Base-by-base conservation (phyloP, 1,140 invertebrate genomes). In the Pararge aegeria region DNA sequence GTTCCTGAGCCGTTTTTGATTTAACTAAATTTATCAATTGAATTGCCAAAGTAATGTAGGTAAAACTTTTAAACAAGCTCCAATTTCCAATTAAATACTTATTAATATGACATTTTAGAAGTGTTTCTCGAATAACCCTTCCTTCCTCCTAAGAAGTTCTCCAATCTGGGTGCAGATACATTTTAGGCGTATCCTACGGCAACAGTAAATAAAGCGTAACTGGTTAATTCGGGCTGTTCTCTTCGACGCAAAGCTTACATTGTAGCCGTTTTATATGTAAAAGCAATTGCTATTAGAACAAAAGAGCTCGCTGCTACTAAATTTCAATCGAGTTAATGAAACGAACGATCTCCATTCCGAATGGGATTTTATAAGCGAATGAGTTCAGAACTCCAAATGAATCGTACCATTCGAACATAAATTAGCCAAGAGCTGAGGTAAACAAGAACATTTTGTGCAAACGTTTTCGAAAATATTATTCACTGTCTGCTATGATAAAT, bases 291-390 rank as follows among this genome's bases (percentile, higher is more conserved):
- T 40, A 40, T 40, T 40, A 40, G 38, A 40, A 40, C 38, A 40
- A 40, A 40, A 40, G 38, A 40, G 38, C 10, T n/a, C n/a, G 30
- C 10, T 12, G 30, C 1, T 40, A 40, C 13, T 40, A 40, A 40
- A 40, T 40, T 40, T 40, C 38, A 40, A 40, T 40, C 38, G 38
- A 40, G 38, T 40, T 40, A 40, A 40, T 40, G 38, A 40, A 40
- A 40, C 38, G 38, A 40, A 40, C 38, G 38, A 40, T 40, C 38
- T 40, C 38, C 13, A 40, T 40, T 40, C 38, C 38, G 38, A 40
- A 40, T 40, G 13, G 38, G 38, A 16, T 40, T 40, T 40, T 40
- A 40, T 40, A 40, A 18, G 38, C 38, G 38, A 40, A 40, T 40
- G 38, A 40, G 38, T 40, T 40, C 38, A 9, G 13, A 40, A 18